Base-by-base conservation (phyloP, 2,113 vertebrate genomes). In the Drymodes brunneopygia region DNA sequence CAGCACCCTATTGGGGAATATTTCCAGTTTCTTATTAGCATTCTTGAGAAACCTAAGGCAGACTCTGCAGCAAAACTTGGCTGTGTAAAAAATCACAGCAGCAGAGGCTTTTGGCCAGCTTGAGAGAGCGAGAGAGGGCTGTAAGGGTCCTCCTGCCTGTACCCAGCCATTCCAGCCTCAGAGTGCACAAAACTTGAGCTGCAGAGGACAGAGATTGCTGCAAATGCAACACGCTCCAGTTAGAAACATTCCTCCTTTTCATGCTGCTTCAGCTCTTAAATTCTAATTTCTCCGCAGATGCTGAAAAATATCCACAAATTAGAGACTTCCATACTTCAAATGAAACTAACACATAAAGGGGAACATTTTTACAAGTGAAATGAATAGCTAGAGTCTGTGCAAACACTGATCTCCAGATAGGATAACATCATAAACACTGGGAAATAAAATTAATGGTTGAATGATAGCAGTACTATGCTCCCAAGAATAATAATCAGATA, bases 381-480 rank as follows among this genome's bases (percentile, higher is more conserved):
- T 36, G 40, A 88, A 73, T 47, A 95, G 36, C 61, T 14, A 53
- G 40, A 87, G 51, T 62, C 81, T 90, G 67, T 54, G 65, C 45
- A 95, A 95, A 92, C 79, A 86, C 67, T 60, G 79, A 73, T 94
- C 65, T 94, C 35, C 72, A 81, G 82, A 87, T 12, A 93, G 87
- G 74, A 86, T 95, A 95, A 92, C 62, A 91, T 65, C 64, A 77
- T 85, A 95, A 95, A 93, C 71, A 72, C 58, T 54, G 47, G 60
- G 64, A 97, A 95, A 90, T 94, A 91, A 92, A 97, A 92, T 92
- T 73, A 93, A 92, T 91, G 92, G 71, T 66, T 94, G 90, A 92
- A 81, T 77, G 81, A 79, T 87, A 94, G 90, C 62, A 86, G 51
- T 51, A 78, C 67, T 78, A 58, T 66, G 88, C 60, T 91, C 67